phyloP scores from a whole-genome alignment of 2,797 vertebrate genomes.

The Allobates femoralis region DNA sequence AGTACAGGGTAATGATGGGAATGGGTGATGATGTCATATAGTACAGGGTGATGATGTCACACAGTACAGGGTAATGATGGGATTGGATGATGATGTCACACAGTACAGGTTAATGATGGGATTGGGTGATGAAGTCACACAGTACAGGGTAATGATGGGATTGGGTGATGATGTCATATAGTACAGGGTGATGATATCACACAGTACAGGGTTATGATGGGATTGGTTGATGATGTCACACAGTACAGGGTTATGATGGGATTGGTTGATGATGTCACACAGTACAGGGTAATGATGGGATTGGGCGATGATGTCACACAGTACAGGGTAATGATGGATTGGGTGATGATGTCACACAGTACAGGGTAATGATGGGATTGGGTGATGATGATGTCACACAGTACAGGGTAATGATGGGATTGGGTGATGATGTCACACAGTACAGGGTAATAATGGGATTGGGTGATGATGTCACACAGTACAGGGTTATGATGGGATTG shows the following conservation, averaged over 20 bases:
- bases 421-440: too few species aligned
- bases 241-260: not conserved
- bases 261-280: not conserved
- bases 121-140: too few species aligned
- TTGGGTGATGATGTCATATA: not conserved
- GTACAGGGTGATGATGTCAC: not conserved
- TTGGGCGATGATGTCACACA: not conserved
- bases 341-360: not conserved
- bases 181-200: not conserved
- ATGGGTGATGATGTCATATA: not conserved
- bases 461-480: too few species aligned
- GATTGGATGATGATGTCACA: not conserved
- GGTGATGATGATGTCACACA: too few species aligned
- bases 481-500: too few species aligned
- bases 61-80: not conserved
- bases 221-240: not conserved
- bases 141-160: too few species aligned
- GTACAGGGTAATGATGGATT: not conserved
- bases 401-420: too few species aligned
- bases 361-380: too few species aligned
- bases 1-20: not conserved
- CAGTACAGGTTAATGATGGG: too few species aligned
- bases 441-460: too few species aligned
- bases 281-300: not conserved
- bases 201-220: not conserved